Evolutionary conservation across 92 coral and sea anemone species (phyloP), one percentile per base, ranked within the genome.

Genomic region (Porites evermanni): DNA sequence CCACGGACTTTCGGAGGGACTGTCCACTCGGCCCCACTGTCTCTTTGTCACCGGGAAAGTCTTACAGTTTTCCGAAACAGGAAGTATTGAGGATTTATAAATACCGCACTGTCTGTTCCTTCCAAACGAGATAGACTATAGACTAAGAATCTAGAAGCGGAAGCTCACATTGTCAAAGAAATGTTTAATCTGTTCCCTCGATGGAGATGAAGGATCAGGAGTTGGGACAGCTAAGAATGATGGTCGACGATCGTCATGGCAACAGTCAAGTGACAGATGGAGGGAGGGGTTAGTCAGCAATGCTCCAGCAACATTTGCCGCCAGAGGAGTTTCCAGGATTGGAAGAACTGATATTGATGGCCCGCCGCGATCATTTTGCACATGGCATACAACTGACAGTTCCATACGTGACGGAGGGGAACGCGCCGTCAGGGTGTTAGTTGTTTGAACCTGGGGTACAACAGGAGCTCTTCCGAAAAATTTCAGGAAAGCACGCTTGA

Each of bases 401-500:
- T 63, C 67, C 2, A 63, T 16, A n/a, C 67, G 67, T 63, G 67
- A 63, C 67, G 8, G 10, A 38, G 47, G 47, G 47, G 47, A 38
- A 5, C 67, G 19, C 7, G 7, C n/a, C 1, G n/a, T n/a, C 16
- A 63, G 8, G n/a, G 67, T 63, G 18, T 5, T 63, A 20, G 2
- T 18, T 7, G 17, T 63, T 5, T 63, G 24, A 63, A 63, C 8
- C 12, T 63, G 67, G 21, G 67, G 21, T 20, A 3, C 61, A 56
- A 0, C 16, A 14, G 61, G 12, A 56, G 53, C 75, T 32, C 21
- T 59, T 23, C 78, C 69, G 66, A 84, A 64, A n/a, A 84, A 1
- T 68, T 67, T 79, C 72, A 67, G 21, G 64, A 84, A 21, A 0
- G 81, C 85, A 2, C 54, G 64, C 9, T 72, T 79, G 89, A 78